Evolutionary conservation across 2,113 vertebrate species (phyloP).

Genomic region (Pituophis catenifer): DNA sequence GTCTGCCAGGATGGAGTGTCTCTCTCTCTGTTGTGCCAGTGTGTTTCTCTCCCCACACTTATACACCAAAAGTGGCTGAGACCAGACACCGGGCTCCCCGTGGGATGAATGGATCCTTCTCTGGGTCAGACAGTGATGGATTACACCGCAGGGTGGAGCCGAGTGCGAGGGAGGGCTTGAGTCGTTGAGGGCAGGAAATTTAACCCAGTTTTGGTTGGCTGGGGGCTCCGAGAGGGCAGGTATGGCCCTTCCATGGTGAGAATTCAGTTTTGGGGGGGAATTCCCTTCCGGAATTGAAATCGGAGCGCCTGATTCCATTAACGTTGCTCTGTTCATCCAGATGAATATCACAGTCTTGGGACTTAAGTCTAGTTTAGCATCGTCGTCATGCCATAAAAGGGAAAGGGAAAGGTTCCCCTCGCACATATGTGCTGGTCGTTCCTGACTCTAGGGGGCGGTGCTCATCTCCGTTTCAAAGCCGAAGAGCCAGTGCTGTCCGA

Average conservation of each 20-base stretch:
- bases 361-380: not conserved
- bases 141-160: conserved; percentile 1
- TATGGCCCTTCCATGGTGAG: too few relatives aligned
- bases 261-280: not conserved
- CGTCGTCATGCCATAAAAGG: too few relatives aligned
- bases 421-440: too few relatives aligned
- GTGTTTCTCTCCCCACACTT: not conserved
- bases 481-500: too few relatives aligned
- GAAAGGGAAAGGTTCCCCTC: too few relatives aligned
- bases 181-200: not conserved
- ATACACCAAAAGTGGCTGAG: not conserved
- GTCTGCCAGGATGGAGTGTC: not conserved
- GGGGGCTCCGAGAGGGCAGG: not conserved
- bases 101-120: conserved; percentile 1
- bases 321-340: not conserved
- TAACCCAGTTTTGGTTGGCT: not conserved
- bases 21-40: not conserved
- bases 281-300: too few relatives aligned
- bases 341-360: not conserved
- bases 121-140: conserved; percentile 24
- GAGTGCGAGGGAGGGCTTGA: not conserved
- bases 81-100: not conserved
- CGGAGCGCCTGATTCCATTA: not conserved
- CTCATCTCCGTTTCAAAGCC: too few relatives aligned
- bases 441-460: too few relatives aligned